Evolutionary conservation across 2,113 vertebrate species (phyloP).

Genomic region (Phrynocephalus versicolor): DNA sequence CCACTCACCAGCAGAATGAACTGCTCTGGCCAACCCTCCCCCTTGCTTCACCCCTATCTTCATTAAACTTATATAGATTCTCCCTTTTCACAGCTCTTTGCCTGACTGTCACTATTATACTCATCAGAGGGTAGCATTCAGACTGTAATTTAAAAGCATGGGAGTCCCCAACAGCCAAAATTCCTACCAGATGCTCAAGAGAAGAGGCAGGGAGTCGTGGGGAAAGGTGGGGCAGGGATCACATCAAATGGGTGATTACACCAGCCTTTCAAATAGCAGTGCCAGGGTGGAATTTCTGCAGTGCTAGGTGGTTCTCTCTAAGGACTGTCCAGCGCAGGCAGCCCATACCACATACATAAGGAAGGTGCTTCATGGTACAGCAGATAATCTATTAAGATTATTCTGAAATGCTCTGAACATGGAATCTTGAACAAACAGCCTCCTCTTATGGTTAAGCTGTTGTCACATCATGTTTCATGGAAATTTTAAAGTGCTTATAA

Average conservation of each 20-base stretch:
- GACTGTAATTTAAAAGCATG: constrained; percentile 20
- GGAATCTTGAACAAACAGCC: not conserved
- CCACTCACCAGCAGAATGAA: constrained; percentile 62
- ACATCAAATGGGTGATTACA: constrained; percentile 7
- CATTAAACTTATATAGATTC: constrained; percentile 59
- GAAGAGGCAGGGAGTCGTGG: not conserved
- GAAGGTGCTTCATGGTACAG: not conserved
- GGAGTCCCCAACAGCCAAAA: not conserved
- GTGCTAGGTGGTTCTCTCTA: not conserved
- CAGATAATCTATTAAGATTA: not conserved
- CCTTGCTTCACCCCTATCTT: constrained; percentile 32
- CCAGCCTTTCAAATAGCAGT: not conserved
- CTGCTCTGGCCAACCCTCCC: constrained; percentile 34
- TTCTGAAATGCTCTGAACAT: not conserved
- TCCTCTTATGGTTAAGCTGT: not conserved
- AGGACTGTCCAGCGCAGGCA: not conserved
- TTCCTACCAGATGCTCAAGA: not conserved
- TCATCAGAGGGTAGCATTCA: constrained; percentile 16
- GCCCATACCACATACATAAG: not conserved
- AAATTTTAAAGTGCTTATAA: not conserved
- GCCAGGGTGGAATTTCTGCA: not conserved
- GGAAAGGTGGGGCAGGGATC: constrained; percentile 1
- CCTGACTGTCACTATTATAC: constrained; percentile 22
- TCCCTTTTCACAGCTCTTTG: constrained; percentile 43
- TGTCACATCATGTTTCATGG: not conserved